Conservation (phyloP, 2,113 vertebrate species). For the Notarius quadriscutis region DNA sequence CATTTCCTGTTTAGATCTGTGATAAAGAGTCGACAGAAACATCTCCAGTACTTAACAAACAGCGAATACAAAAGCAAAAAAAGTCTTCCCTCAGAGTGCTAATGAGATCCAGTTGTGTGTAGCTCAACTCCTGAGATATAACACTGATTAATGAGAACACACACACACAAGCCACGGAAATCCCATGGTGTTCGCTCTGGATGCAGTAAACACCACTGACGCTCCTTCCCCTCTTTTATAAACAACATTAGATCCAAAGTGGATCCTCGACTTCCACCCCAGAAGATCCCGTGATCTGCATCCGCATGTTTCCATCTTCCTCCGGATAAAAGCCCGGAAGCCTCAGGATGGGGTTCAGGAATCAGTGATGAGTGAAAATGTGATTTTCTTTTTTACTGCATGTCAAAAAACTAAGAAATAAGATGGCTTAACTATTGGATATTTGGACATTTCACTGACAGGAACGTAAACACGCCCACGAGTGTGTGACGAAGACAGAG, state of each 20-base stretch:
- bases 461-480: neutral
- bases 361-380: neutral
- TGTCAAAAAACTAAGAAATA: neutral
- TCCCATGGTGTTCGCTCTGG: neutral
- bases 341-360: neutral
- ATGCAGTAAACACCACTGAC: neutral
- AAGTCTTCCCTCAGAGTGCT: constrained; percentile 24
- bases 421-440: neutral
- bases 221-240: neutral
- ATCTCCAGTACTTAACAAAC: neutral
- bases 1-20: neutral
- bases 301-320: neutral
- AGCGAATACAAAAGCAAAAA: neutral
- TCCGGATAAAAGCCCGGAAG: neutral
- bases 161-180: neutral
- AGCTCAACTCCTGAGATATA: neutral
- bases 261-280: neutral
- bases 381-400: neutral
- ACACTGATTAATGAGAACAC: neutral
- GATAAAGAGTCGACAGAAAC: neutral
- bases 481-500: neutral
- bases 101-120: constrained; percentile 12
- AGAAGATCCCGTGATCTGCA: neutral
- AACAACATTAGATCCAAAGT: neutral
- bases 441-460: neutral